A percentile compares a stretch with the other conserved stretches of the same genome.
Evolutionary conservation across 2,888 invertebrate genomes (phyloP).

Genomic region (Cordylochernes scorpioides): DNA sequence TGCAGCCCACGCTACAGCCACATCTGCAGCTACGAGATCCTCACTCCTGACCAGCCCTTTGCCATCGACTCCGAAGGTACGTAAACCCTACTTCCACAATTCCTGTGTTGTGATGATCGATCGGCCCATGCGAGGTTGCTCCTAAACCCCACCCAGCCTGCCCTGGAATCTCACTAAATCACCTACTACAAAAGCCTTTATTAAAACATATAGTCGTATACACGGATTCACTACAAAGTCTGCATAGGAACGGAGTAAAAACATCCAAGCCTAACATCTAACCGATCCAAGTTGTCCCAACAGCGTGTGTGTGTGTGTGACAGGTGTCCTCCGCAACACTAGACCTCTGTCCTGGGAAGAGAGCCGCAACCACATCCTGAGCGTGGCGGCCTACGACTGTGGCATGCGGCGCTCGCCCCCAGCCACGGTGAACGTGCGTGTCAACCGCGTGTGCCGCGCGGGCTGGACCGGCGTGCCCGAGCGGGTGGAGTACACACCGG

Average conservation of each 20-base stretch:
- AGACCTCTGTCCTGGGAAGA: constrained; percentile 71
- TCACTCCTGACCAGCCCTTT: constrained; percentile 69
- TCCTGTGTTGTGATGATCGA: no score
- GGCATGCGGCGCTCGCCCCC: constrained; percentile 80
- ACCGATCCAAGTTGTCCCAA: no score
- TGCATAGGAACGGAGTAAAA: no score
- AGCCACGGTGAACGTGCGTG: constrained; percentile 85
- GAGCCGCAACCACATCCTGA: constrained; percentile 74
- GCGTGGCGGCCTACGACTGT: constrained; percentile 83
- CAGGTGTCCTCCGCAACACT: constrained; percentile 65
- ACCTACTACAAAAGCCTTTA: no score
- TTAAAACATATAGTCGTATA: no score
- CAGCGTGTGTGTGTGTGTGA: neutral
- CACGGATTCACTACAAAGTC: no score
- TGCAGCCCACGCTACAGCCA: constrained; percentile 83
- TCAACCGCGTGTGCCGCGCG: constrained; percentile 47
- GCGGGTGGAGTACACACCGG: constrained; percentile 59
- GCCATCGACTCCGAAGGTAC: constrained; percentile 64
- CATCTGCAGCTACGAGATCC: constrained; percentile 88
- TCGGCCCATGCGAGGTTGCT: no score
- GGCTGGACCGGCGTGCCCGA: constrained; percentile 45
- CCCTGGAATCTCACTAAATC: no score
- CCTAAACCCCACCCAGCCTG: no score
- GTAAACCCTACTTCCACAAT: no score
- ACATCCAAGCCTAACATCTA: no score